A percentile compares a stretch with the other conserved stretches of the same genome.
Evolutionary conservation across 2,888 invertebrate genomes (phyloP).

Genomic region (Trichopoda pennipes): DNA sequence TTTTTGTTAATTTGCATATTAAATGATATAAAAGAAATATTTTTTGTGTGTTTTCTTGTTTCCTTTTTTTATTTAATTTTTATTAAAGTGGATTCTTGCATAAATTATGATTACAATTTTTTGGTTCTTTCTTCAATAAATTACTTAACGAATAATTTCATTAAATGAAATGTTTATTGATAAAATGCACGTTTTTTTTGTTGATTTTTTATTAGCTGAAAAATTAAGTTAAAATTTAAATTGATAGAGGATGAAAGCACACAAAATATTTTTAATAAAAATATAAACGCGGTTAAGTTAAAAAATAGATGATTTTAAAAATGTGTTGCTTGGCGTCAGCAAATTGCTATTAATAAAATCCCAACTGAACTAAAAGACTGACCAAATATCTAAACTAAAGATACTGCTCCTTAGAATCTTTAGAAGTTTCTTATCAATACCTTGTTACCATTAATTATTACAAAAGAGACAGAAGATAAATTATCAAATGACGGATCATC

Average conservation of each 20-base stretch:
- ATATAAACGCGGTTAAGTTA: too few species aligned
- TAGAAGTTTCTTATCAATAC: too few species aligned
- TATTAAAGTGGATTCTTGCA: constrained; percentile 35
- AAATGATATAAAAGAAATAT: not conserved
- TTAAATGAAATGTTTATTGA: constrained; percentile 55
- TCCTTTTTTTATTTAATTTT: constrained; percentile 7
- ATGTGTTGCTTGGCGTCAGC: too few species aligned
- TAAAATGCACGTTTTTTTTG: constrained; percentile 33
- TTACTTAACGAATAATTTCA: constrained; percentile 20
- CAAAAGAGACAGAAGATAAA: too few species aligned
- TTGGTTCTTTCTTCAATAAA: constrained; percentile 14
- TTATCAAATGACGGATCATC: too few species aligned
- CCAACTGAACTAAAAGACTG: too few species aligned
- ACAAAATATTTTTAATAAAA: too few species aligned
- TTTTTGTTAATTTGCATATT: constrained; percentile 15
- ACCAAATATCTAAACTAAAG: too few species aligned
- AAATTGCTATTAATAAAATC: too few species aligned
- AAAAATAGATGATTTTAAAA: too few species aligned
- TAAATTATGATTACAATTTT: constrained; percentile 40
- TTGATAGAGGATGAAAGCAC: not conserved
- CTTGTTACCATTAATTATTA: too few species aligned
- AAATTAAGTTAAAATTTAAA: not conserved
- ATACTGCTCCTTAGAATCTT: too few species aligned
- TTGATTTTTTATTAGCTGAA: constrained; percentile 5
- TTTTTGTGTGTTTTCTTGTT: not conserved